Conservation (phyloP, 1,140 invertebrate species). For the Orussus abietinus region DNA sequence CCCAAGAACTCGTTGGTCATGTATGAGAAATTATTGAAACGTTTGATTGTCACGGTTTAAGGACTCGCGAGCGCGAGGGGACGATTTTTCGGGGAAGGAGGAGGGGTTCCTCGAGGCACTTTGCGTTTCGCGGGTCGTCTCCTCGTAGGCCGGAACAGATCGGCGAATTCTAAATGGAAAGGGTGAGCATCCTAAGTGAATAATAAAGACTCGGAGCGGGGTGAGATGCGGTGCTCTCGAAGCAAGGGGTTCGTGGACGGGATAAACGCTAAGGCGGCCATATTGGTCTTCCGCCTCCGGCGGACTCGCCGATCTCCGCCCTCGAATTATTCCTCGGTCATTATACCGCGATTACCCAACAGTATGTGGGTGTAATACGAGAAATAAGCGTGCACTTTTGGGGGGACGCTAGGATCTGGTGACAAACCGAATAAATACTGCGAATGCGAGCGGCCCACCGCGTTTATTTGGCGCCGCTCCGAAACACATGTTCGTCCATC, state of each 20-base stretch:
- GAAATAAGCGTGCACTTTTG: slow-evolving; percentile 43
- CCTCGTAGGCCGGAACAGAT: too few species aligned
- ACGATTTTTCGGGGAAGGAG: too few species aligned
- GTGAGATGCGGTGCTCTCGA: slow-evolving; percentile 20
- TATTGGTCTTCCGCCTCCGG: slow-evolving; percentile 41
- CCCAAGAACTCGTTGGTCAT: too few species aligned
- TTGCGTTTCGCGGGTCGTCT: too few species aligned
- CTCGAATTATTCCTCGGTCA: slow-evolving; percentile 45
- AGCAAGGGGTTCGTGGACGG: slow-evolving; percentile 11
- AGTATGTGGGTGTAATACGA: slow-evolving; percentile 47
- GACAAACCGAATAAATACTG: slow-evolving; percentile 43
- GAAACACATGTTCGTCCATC: slow-evolving; percentile 46
- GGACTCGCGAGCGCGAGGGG: too few species aligned
- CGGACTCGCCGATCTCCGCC: slow-evolving; percentile 18
- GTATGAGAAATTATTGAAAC: too few species aligned
- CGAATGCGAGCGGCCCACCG: slow-evolving; percentile 29
- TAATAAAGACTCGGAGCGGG: slow-evolving; percentile 42
- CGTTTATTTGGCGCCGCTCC: slow-evolving; percentile 34
- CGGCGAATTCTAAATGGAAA: too few species aligned
- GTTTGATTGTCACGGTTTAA: too few species aligned
- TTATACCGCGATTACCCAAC: slow-evolving; percentile 48
- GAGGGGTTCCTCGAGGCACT: too few species aligned
- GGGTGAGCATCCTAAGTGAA: slow-evolving; percentile 45
- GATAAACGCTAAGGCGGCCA: slow-evolving; percentile 36
- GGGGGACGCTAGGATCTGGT: slow-evolving; percentile 34